These are phyloP conservation scores for Nibea coibor DNA, from an alignment of 2,113 vertebrate species.

Conservation along the genomic window DNA sequence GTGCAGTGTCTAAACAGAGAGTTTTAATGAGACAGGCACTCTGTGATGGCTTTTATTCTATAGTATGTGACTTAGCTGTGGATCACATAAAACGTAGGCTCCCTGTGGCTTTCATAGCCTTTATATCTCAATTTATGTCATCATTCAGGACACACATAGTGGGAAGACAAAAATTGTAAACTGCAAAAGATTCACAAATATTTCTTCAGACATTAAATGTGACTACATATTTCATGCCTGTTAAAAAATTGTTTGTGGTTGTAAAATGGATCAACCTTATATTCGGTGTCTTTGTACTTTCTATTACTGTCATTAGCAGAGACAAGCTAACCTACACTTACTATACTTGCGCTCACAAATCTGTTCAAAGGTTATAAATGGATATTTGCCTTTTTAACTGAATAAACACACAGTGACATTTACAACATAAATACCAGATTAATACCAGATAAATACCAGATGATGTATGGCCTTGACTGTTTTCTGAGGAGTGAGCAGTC, in stretches of 20 bases:
- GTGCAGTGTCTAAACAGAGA: conserved; percentile 35
- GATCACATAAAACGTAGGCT: conserved; percentile 25
- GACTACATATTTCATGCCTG: conserved; percentile 30
- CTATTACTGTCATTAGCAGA: conserved; percentile 29
- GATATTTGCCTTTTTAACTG: conserved; percentile 16
- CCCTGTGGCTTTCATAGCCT: conserved; percentile 21
- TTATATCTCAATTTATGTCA: conserved; percentile 37
- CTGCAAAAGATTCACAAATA: conserved; percentile 28
- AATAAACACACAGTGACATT: conserved; percentile 1
- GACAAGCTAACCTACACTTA: conserved; percentile 8
- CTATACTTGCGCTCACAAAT: conserved; percentile 24
- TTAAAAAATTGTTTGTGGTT: conserved; percentile 18
- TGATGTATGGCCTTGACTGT: conserved; percentile 44
- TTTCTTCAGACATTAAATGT: conserved; percentile 28
- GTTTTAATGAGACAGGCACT: conserved; percentile 15
- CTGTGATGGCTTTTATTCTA: conserved; percentile 24
- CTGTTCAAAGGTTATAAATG: conserved; percentile 38
- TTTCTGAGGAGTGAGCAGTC: conserved; percentile 30
- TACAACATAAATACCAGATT: conserved; percentile 28
- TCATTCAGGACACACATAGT: neutral
- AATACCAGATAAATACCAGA: conserved; percentile 18
- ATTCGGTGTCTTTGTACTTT: conserved; percentile 22
- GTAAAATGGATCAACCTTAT: conserved; percentile 21
- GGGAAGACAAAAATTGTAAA: conserved; percentile 25
- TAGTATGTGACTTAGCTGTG: conserved; percentile 19